phyloP scores from a whole-genome alignment of 2,113 vertebrate genomes.

The Tretioscincus oriximinensis region DNA sequence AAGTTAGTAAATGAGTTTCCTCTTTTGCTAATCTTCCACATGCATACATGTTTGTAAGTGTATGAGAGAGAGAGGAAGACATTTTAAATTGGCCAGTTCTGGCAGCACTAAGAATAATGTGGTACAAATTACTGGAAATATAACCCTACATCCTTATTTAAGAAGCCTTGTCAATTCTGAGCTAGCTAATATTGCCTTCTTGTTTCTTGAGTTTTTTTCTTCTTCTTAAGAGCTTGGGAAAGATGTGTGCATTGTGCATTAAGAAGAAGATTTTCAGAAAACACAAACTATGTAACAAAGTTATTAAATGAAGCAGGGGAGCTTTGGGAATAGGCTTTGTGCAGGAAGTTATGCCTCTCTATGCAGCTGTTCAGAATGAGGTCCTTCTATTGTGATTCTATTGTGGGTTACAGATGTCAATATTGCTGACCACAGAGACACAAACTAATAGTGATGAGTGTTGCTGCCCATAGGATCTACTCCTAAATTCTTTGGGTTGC shows the following conservation, averaged over 20 bases:
- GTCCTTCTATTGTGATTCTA: too few relatives aligned
- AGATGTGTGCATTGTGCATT: background rate
- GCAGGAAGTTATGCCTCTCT: background rate
- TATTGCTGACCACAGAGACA: too few relatives aligned
- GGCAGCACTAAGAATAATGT: fast-evolving
- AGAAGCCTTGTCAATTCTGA: background rate
- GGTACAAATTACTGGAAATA: conserved; percentile 9
- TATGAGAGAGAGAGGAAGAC: too few relatives aligned
- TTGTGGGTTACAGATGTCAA: too few relatives aligned
- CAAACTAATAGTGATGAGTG: too few relatives aligned
- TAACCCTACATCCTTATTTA: background rate
- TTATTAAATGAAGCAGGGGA: background rate
- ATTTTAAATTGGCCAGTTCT: background rate
- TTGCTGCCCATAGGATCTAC: too few relatives aligned
- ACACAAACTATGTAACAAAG: background rate
- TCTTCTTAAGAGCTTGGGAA: background rate
- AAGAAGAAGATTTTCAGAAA: background rate
- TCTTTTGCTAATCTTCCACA: background rate
- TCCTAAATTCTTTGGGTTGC: too few relatives aligned
- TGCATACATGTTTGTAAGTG: background rate
- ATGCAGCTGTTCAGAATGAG: background rate
- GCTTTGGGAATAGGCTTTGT: background rate
- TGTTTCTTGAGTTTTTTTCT: background rate
- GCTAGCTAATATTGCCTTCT: background rate
- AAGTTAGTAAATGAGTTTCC: conserved; percentile 9